Evolutionary conservation across 1,140 invertebrate genomes (phyloP).

Genomic region (Thaumetopoea pityocampa): DNA sequence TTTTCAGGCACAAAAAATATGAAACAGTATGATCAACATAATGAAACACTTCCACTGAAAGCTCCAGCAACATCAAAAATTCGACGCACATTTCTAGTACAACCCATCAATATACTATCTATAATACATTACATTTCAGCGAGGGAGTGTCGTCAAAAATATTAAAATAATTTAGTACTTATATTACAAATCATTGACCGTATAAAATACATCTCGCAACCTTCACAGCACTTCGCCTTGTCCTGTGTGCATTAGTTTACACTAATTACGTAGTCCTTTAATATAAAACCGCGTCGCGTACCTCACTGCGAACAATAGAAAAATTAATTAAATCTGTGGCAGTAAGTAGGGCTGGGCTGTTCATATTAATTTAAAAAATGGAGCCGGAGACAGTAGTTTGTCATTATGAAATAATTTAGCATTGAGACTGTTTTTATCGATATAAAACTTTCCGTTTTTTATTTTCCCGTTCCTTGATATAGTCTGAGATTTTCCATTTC

Average conservation of each 20-base stretch:
- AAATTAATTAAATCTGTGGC: slow-evolving; percentile 10
- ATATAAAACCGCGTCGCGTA: background rate
- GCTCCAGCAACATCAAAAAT: slow-evolving; percentile 25
- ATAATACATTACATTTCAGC: slow-evolving; percentile 49
- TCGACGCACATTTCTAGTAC: slow-evolving; percentile 19
- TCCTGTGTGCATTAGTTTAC: slow-evolving; percentile 36
- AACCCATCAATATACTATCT: slow-evolving; percentile 44
- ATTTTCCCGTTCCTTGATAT: too few species aligned
- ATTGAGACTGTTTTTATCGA: too few species aligned
- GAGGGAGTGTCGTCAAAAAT: slow-evolving; percentile 66
- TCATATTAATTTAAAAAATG: too few species aligned
- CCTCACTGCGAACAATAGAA: slow-evolving; percentile 45
- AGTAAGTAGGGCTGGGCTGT: too few species aligned
- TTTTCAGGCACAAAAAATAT: too few species aligned
- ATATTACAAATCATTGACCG: slow-evolving; percentile 47
- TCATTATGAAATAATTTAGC: too few species aligned
- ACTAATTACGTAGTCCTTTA: slow-evolving; percentile 18
- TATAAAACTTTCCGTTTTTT: too few species aligned
- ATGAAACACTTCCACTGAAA: slow-evolving; percentile 39
- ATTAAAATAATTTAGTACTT: slow-evolving; percentile 73
- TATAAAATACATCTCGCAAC: slow-evolving; percentile 60
- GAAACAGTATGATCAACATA: background rate
- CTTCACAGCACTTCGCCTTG: slow-evolving; percentile 53
- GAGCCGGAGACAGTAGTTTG: too few species aligned
- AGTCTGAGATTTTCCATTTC: too few species aligned